Evolutionary conservation across 2,888 invertebrate species (phyloP), one percentile per base, ranked within the genome.

Genomic region (Cenopis cana): DNA sequence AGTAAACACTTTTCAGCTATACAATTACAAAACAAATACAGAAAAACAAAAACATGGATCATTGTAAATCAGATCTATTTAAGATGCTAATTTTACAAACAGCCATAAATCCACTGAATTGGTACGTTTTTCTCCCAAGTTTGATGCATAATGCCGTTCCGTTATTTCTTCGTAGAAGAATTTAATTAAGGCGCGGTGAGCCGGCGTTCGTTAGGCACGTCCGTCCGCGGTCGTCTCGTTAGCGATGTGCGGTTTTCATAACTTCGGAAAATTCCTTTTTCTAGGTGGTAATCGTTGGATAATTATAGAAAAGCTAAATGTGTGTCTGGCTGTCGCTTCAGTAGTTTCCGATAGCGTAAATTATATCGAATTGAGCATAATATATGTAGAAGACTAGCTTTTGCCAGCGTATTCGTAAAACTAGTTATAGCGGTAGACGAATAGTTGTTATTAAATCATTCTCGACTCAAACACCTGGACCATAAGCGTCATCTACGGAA

Each of bases 121-220:
- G 33, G n/a, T n/a, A n/a, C 46, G 46, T n/a, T 55, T 55, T 55
- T 55, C 29, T 33, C 18, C 33, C 61, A 33, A 61, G 49, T 61
- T 50, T 46, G 0, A 61, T 61, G 41, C 24, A 61, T 50, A 62
- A 62, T 36, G 24, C 29, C 17, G 12, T 24, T 50, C 33, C 29
- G 46, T 18, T 46, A 33, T 33, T 20, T 18, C 56, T 46, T 69
- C 12, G 17, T 18, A 18, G 36, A 5, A 65, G 20, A 24, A 46
- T 68, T 56, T 62, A 56, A 62, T 62, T 62, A 49, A 56, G 50
- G 24, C 24, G 62, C 49, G 46, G 9, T 38, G 14, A 10, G 24
- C 49, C 14, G 50, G n/a, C 62, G 56, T 69, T 69, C 69, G 38
- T 69, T 69, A 64, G 56, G 17, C 69, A 56, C 69, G 56, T 64